Conservation (phyloP, 2,113 vertebrate species). For the Panthera uncia region DNA sequence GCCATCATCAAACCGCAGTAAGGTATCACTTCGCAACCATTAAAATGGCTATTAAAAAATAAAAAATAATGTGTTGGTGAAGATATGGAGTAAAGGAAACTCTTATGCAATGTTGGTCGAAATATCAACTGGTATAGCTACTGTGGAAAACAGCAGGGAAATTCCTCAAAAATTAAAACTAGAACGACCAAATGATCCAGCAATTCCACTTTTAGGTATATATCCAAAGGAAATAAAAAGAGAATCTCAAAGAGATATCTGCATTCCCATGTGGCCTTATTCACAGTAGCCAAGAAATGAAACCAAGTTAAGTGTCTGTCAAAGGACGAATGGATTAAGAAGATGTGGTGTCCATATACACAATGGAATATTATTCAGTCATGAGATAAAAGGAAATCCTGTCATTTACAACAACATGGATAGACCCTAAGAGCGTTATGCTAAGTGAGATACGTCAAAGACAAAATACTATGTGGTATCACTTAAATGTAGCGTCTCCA, state of each 20-base stretch:
- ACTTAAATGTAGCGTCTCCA: background rate
- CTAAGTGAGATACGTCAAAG: background rate
- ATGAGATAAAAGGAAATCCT: background rate
- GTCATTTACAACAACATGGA: background rate
- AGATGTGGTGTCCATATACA: background rate
- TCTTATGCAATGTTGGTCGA: too few species aligned
- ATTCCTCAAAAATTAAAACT: background rate
- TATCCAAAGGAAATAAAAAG: background rate
- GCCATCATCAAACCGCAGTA: background rate
- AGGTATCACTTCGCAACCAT: background rate
- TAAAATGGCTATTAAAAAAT: background rate
- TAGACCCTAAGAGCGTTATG: background rate
- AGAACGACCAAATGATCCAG: background rate
- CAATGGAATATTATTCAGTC: background rate
- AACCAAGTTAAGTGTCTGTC: background rate
- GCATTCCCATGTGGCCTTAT: background rate
- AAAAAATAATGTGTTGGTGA: background rate
- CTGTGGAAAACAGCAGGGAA: background rate
- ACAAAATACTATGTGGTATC: background rate
- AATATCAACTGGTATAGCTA: background rate
- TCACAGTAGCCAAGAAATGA: background rate
- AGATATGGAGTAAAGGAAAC: background rate
- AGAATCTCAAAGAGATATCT: background rate
- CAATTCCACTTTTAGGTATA: background rate
- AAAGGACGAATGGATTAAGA: background rate